These are phyloP conservation scores for Epicampocera succincta DNA, from an alignment of 2,888 invertebrate species.

Conservation along the genomic window DNA sequence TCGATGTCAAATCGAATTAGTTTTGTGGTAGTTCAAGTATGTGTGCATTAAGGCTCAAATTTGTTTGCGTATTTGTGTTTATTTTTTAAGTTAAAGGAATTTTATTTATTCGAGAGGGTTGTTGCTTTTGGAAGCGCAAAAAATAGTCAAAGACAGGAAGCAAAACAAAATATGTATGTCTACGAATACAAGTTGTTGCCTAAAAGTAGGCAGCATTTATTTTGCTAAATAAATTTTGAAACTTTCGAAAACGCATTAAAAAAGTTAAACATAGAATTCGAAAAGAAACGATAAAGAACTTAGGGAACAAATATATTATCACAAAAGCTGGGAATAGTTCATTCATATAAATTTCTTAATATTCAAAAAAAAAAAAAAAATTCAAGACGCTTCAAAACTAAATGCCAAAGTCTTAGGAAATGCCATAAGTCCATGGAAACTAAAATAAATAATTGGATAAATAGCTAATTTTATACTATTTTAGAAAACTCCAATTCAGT, in stretches of 20 bases:
- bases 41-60: constrained; percentile 29
- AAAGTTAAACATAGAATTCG: background rate
- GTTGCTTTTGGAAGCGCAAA: constrained; percentile 3
- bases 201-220: constrained; percentile 42
- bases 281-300: background rate
- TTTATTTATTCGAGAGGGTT: constrained; percentile 32
- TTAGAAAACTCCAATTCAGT: too few relatives aligned
- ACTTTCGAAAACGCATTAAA: constrained; percentile 31
- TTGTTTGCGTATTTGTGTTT: background rate
- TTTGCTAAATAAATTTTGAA: constrained; percentile 25
- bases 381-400: too few relatives aligned
- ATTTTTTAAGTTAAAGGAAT: constrained; percentile 29
- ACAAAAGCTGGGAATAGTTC: too few relatives aligned
- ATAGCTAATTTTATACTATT: too few relatives aligned
- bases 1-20: constrained; percentile 73
- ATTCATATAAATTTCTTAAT: too few relatives aligned
- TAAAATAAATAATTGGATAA: too few relatives aligned
- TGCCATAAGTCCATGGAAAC: too few relatives aligned
- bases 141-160: constrained; percentile 4
- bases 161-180: background rate
- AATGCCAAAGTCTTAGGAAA: too few relatives aligned
- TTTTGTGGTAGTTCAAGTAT: constrained; percentile 54
- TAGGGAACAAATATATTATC: too few relatives aligned
- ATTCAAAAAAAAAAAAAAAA: too few relatives aligned
- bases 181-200: constrained; percentile 9